Evolutionary conservation across 2,888 invertebrate genomes (phyloP).

Genomic region (Agonopterix arenella): DNA sequence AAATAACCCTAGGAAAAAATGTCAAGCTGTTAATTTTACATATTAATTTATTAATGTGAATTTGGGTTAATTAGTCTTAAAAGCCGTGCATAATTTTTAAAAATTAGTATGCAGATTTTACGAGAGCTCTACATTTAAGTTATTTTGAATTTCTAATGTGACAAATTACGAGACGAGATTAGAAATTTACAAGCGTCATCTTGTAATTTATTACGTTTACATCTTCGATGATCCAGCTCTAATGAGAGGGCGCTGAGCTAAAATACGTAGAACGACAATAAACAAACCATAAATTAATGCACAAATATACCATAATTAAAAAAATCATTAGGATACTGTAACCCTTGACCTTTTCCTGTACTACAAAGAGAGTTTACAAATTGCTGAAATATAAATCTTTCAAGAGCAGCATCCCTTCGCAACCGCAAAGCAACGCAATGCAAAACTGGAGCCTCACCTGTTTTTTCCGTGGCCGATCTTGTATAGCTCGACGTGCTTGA

Average conservation of each 20-base stretch:
- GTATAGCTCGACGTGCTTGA: slow-evolving; percentile 95
- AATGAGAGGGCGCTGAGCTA: background rate
- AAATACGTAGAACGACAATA: background rate
- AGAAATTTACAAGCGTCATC: background rate
- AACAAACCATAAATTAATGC: no score
- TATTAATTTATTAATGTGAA: background rate
- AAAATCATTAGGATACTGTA: background rate
- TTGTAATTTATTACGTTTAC: background rate
- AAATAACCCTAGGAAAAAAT: no score
- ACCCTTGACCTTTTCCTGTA: slow-evolving; percentile 30
- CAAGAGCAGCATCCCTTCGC: slow-evolving; percentile 39
- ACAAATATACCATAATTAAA: no score
- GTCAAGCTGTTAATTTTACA: no score
- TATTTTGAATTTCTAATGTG: slow-evolving; percentile 2
- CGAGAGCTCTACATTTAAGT: background rate
- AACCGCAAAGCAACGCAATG: slow-evolving; percentile 20
- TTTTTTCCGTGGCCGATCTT: slow-evolving; percentile 96
- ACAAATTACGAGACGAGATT: background rate
- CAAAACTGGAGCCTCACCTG: slow-evolving; percentile 77
- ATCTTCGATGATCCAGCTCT: background rate
- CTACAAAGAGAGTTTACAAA: slow-evolving; percentile 23
- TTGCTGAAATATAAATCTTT: slow-evolving; percentile 12
- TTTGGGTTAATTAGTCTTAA: slow-evolving; percentile 6
- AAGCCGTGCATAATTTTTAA: slow-evolving; percentile 4
- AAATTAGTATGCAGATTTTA: slow-evolving; percentile 8